Evolutionary conservation across 2,888 invertebrate species (phyloP), one percentile per base, ranked within the genome.

Genomic region (Oscheius sp.): DNA sequence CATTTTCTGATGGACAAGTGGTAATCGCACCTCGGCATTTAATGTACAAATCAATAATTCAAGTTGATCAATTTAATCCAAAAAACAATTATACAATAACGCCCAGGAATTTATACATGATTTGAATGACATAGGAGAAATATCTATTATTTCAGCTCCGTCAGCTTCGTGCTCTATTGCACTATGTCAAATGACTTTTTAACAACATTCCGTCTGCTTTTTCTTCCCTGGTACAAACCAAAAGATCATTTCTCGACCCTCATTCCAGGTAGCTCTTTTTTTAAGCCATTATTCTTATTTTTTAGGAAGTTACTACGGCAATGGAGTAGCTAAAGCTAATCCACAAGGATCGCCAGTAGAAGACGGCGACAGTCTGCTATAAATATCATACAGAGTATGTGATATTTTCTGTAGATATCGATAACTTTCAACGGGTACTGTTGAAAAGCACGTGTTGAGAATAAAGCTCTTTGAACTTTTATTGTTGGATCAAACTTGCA

Each of bases 81-180:
- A 39, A 25, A 29, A 31, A 33, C 53, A 15, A 15, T 37, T 58
- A n/a, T n/a, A n/a, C n/a, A n/a, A n/a, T n/a, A n/a, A n/a, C n/a
- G n/a, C n/a, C n/a, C n/a, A n/a, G n/a, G n/a, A n/a, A n/a, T n/a
- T n/a, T n/a, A n/a, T n/a, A n/a, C n/a, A n/a, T n/a, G n/a, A n/a
- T n/a, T n/a, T n/a, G n/a, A n/a, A n/a, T n/a, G n/a, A n/a, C n/a
- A n/a, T n/a, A n/a, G n/a, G n/a, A n/a, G n/a, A n/a, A n/a, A n/a
- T n/a, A n/a, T 8, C n/a, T 29, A 27, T 42, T 8, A 12, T n/a
- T 71, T 42, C 52, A 77, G 77, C 45, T 82, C 79, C 8, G 73
- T 81, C 37, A 82, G 80, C 65, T 83, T 83, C 45, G 75, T 82
- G 8, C 72, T 83, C 23, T 83, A 82, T 70, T 82, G 82, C 71